phyloP scores from a whole-genome alignment of 2,113 vertebrate species.

The Mohoua ochrocephala region DNA sequence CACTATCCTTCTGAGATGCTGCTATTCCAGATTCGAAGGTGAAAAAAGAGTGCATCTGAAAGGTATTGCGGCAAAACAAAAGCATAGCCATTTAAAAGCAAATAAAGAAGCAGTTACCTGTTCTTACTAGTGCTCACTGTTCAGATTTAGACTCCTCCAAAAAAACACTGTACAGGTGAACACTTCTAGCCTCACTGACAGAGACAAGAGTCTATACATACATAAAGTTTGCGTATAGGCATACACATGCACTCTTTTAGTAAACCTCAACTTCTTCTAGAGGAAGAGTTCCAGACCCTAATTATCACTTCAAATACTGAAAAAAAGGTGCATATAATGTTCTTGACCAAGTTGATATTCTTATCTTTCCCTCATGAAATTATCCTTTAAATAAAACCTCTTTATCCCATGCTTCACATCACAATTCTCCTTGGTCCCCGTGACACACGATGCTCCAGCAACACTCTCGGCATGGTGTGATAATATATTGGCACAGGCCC shows the following conservation, averaged over 20 bases:
- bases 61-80: neutral
- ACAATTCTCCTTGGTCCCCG: neutral
- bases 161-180: neutral
- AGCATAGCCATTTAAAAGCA: neutral
- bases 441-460: neutral
- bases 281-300: neutral
- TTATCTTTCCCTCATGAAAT: neutral
- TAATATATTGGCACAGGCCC: neutral
- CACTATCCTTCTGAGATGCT: neutral
- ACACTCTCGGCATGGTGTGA: neutral
- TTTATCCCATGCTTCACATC: neutral
- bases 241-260: neutral
- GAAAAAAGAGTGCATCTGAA: neutral
- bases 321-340: neutral
- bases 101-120: neutral
- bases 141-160: neutral
- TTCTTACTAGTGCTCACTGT: neutral
- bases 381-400: neutral
- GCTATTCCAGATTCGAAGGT: neutral
- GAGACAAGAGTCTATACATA: neutral
- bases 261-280: neutral
- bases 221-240: neutral
- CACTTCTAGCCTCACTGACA: neutral
- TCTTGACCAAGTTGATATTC: neutral
- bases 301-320: neutral